Base-by-base conservation (phyloP, 1,140 invertebrate species). In the Drosophila equinoxialis region DNA sequence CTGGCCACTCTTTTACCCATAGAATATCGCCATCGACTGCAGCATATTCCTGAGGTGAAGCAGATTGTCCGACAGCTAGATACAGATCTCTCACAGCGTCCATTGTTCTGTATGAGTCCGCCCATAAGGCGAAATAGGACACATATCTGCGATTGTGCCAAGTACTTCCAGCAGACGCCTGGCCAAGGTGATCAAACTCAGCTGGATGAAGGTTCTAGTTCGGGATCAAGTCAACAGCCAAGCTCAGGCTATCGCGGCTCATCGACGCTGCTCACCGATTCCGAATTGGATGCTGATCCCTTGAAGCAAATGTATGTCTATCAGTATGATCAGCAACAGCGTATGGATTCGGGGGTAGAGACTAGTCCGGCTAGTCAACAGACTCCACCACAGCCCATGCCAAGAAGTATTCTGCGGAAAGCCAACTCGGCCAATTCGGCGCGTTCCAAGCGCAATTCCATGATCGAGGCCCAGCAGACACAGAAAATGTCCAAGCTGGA, bases 161-260 rank as follows among this genome's bases (percentile, higher is more conserved):
- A 93, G 68, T 92, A 67, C 68, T 74, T 92, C 64, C 91, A 92
- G 73, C 78, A 79, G 48, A 17, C 48, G n/a, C 6, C 33, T 8
- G 58, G 17, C 5, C 64, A 67, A 13, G 51, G 33, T 17, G 77
- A 91, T 55, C 65, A 72, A 55, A 93, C 60, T 72, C 91, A 20
- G 63, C 90, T 42, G 91, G 84, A 77, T 17, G 90, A 84, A 42
- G 90, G 72, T 0, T 95, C 95, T 3, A 94, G 94, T 77, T 96
- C 95, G 51, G 96, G 96, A 68, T 96, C 95, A 33, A 95, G 95
- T 37, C 96, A 96, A 45, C 95, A 95, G 72, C 96, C 96, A 2
- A 97, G 96, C 45, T 97, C 96, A 0, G 96, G 96, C 14, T 97
- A 97, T 81, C 93, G 96, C 77, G 97, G 96, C 48, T 97, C 96